phyloP scores from a whole-genome alignment of 2,888 invertebrate genomes.

The Sarcophaga carnaria region DNA sequence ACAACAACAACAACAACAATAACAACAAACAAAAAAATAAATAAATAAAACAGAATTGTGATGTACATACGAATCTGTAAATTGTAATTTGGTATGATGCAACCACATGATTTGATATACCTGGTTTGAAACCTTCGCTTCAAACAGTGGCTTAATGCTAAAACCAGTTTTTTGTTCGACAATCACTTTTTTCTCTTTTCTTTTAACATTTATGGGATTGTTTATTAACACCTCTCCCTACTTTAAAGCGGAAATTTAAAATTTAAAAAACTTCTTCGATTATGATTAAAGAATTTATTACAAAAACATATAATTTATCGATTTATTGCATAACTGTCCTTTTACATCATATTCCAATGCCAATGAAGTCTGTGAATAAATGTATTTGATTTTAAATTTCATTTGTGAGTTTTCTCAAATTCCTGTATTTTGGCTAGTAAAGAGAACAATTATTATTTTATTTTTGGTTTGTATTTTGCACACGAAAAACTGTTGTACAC shows the following conservation, averaged over 20 bases:
- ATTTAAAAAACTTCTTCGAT: no score
- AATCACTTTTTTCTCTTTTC: slow-evolving; percentile 10
- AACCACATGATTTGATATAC: slow-evolving; percentile 38
- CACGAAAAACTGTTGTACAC: no score
- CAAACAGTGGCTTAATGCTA: slow-evolving; percentile 50
- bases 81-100: slow-evolving; percentile 58
- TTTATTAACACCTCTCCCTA: slow-evolving; percentile 22
- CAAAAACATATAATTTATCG: no score
- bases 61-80: not conserved
- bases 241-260: not conserved
- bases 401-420: no score
- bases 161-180: slow-evolving; percentile 58
- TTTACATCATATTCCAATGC: no score
- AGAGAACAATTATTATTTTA: no score
- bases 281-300: no score
- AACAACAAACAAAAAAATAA: slow-evolving; percentile 2
- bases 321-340: no score
- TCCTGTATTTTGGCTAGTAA: no score
- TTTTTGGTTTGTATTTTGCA: no score
- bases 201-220: not conserved
- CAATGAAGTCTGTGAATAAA: no score
- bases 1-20: slow-evolving; percentile 6
- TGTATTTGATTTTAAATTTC: no score
- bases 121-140: slow-evolving; percentile 57
- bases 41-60: not conserved